phyloP scores from a whole-genome alignment of 1,140 invertebrate genomes.

The Rhizoglyphus robini region DNA sequence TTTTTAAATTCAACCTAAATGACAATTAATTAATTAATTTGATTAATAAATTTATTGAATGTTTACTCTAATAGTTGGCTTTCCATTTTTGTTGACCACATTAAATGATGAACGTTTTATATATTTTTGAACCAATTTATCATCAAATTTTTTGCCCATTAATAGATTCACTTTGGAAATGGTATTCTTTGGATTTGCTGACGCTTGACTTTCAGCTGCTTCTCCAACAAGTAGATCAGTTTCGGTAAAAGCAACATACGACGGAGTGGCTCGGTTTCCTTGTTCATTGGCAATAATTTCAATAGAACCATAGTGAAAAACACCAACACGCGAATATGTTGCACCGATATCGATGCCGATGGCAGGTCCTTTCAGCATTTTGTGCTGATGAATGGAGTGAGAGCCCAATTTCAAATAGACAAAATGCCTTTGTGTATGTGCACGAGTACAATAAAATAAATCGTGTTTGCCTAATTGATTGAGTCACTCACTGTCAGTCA shows the following conservation, averaged over 20 bases:
- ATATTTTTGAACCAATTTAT: constrained; percentile 35
- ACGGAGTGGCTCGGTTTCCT: constrained; percentile 35
- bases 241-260: constrained; percentile 8
- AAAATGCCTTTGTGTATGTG: too few species aligned
- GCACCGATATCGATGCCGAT: constrained; percentile 38
- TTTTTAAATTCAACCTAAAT: constrained; percentile 28
- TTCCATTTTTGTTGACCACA: constrained; percentile 30
- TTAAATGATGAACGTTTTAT: constrained; percentile 35
- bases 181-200: constrained; percentile 86
- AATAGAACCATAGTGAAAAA: constrained; percentile 26
- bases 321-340: constrained; percentile 37
- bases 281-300: not conserved
- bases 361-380: too few species aligned
- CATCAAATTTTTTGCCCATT: constrained; percentile 34
- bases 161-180: too few species aligned
- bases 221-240: constrained; percentile 36
- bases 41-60: too few species aligned
- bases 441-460: too few species aligned
- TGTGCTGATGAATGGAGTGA: too few species aligned
- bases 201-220: constrained; percentile 42
- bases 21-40: constrained; percentile 31
- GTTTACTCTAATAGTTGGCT: too few species aligned
- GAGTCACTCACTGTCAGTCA: too few species aligned
- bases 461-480: too few species aligned
- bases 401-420: too few species aligned